These are phyloP conservation scores for Chelonus insularis DNA, from an alignment of 1,140 invertebrate genomes.

Conservation along the genomic window DNA sequence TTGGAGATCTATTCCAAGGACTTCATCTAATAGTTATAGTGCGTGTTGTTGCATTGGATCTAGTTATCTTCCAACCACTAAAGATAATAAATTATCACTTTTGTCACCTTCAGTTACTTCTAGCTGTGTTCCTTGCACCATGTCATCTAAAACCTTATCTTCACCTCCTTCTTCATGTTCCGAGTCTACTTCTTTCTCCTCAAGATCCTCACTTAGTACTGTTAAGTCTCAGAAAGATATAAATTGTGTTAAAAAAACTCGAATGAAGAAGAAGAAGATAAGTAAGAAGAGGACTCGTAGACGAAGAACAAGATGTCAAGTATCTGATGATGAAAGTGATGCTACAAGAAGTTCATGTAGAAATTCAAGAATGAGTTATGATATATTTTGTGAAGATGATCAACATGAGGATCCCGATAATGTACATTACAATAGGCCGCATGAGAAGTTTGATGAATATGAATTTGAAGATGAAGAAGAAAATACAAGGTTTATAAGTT, in stretches of 20 bases:
- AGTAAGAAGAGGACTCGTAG: background rate
- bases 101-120: slow-evolving; percentile 7
- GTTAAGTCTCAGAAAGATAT: background rate
- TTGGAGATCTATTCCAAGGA: slow-evolving; percentile 80
- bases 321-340: slow-evolving; percentile 2
- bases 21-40: slow-evolving; percentile 64
- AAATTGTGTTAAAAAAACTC: background rate
- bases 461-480: slow-evolving; percentile 28
- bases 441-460: slow-evolving; percentile 25
- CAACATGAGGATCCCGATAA: background rate
- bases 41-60: slow-evolving; percentile 33
- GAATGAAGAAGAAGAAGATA: background rate
- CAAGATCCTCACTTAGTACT: background rate
- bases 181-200: slow-evolving; percentile 6
- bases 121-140: slow-evolving; percentile 1
- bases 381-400: slow-evolving; percentile 9
- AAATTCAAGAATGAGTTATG: background rate
- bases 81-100: background rate
- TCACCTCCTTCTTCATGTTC: background rate
- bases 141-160: slow-evolving; percentile 1
- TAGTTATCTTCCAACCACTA: slow-evolving; percentile 12
- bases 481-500: slow-evolving; percentile 2
- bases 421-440: no score
- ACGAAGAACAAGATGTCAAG: background rate
- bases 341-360: slow-evolving; percentile 5